Evolutionary conservation across 2,888 invertebrate species (phyloP).

Genomic region (Catocala sponsa): DNA sequence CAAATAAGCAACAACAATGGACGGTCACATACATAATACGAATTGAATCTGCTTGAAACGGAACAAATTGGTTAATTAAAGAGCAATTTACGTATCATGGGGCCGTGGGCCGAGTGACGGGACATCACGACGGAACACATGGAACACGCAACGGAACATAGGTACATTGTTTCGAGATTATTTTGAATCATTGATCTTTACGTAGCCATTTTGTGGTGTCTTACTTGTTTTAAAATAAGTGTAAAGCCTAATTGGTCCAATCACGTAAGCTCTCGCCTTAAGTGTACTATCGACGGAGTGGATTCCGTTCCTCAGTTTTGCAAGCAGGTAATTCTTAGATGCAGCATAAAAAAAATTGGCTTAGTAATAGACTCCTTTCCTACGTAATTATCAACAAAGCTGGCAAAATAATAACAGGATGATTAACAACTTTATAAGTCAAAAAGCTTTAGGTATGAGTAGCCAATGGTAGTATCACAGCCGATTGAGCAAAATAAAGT

Average conservation of each 20-base stretch:
- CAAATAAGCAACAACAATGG: constrained; percentile 59
- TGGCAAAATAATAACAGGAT: too few relatives aligned
- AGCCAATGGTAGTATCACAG: not conserved
- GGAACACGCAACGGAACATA: constrained; percentile 36
- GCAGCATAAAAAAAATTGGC: too few relatives aligned
- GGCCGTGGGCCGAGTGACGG: constrained; percentile 54
- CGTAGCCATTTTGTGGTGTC: not conserved
- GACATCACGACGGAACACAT: constrained; percentile 42
- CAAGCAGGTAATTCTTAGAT: too few relatives aligned
- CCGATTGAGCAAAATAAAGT: not conserved
- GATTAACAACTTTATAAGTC: too few relatives aligned
- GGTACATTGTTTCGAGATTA: constrained; percentile 18
- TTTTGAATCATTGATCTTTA: constrained; percentile 22
- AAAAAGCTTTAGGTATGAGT: not conserved
- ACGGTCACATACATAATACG: constrained; percentile 53
- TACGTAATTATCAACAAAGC: too few relatives aligned
- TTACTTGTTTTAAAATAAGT: too few relatives aligned
- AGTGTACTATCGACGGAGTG: too few relatives aligned
- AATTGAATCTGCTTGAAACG: constrained; percentile 70
- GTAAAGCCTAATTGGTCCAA: too few relatives aligned
- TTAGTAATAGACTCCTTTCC: too few relatives aligned
- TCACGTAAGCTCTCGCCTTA: too few relatives aligned
- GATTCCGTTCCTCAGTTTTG: too few relatives aligned
- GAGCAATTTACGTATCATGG: constrained; percentile 75
- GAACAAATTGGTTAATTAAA: constrained; percentile 82